Conservation (phyloP, 2,113 vertebrate species). For the Laterallus jamaicensis region DNA sequence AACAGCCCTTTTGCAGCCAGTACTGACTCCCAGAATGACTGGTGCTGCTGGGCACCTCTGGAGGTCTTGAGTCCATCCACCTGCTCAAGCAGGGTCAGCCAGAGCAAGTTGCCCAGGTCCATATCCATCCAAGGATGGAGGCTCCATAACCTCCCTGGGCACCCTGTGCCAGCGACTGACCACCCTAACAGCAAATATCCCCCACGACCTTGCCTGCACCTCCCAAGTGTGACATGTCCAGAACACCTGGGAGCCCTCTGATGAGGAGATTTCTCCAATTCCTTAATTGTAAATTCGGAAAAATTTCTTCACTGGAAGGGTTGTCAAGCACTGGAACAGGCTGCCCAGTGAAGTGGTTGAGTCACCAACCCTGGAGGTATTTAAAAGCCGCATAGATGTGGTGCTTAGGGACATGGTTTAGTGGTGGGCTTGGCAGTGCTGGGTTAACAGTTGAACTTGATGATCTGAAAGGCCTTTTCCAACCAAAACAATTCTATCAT, state of each 20-base stretch:
- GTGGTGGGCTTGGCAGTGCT: too few relatives aligned
- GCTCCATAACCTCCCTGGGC: neutral
- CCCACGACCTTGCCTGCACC: neutral
- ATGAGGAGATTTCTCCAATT: neutral
- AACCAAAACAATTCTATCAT: too few relatives aligned
- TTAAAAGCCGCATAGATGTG: too few relatives aligned
- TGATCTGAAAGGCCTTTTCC: too few relatives aligned
- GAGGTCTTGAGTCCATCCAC: neutral
- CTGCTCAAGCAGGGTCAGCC: neutral
- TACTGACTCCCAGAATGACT: neutral
- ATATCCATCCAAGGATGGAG: neutral
- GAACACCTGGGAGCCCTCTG: neutral
- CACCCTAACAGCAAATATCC: neutral
- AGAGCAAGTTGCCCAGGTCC: neutral
- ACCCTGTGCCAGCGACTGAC: neutral
- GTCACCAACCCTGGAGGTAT: too few relatives aligned
- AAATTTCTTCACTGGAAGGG: too few relatives aligned
- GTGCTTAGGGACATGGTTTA: too few relatives aligned
- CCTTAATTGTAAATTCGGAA: neutral
- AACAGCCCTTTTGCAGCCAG: neutral
- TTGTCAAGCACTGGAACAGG: too few relatives aligned
- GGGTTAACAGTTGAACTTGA: too few relatives aligned
- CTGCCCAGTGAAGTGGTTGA: too few relatives aligned
- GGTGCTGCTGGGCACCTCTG: neutral
- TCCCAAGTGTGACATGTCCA: neutral